Percentiles rank a stretch among this genome's conserved stretches.
These are phyloP conservation scores for Nettapus auritus DNA, from an alignment of 2,113 vertebrate species.

Conservation along the genomic window DNA sequence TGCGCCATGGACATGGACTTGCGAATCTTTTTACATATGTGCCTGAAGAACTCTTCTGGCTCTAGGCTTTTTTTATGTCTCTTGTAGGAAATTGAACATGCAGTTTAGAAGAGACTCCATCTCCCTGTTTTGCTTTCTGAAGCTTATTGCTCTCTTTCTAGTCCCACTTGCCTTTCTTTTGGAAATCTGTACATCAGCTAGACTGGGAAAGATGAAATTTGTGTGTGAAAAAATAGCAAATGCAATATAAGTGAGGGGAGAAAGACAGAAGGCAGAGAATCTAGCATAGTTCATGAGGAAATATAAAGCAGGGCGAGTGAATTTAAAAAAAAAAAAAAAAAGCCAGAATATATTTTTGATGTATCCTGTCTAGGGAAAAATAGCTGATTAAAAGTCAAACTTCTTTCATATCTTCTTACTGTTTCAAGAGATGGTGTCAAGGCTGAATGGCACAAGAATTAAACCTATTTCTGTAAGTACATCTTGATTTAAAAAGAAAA, in stretches of 20 bases:
- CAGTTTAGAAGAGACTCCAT: not conserved
- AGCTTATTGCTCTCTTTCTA: accelerated
- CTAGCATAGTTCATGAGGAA: not conserved
- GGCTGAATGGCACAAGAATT: not conserved
- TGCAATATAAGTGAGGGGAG: not conserved
- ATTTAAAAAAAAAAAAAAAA: not conserved
- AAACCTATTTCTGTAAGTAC: not conserved
- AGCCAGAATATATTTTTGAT: not conserved
- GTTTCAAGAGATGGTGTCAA: not conserved
- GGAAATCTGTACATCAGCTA: not conserved
- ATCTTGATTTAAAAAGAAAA: not conserved
- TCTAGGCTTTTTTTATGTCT: not conserved
- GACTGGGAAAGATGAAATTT: not conserved
- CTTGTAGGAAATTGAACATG: not conserved
- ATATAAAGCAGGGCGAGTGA: not conserved
- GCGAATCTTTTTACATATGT: not conserved
- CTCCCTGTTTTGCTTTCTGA: not conserved
- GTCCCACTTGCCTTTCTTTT: not conserved
- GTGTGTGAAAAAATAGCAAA: not conserved
- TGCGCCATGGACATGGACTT: not conserved
- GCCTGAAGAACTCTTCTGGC: not conserved
- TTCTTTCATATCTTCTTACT: not conserved
- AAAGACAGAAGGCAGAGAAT: not conserved
- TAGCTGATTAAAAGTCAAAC: not conserved
- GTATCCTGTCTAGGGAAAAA: not conserved